These are phyloP conservation scores for Spialia ferax DNA, from an alignment of 2,888 invertebrate genomes.

Conservation along the genomic window DNA sequence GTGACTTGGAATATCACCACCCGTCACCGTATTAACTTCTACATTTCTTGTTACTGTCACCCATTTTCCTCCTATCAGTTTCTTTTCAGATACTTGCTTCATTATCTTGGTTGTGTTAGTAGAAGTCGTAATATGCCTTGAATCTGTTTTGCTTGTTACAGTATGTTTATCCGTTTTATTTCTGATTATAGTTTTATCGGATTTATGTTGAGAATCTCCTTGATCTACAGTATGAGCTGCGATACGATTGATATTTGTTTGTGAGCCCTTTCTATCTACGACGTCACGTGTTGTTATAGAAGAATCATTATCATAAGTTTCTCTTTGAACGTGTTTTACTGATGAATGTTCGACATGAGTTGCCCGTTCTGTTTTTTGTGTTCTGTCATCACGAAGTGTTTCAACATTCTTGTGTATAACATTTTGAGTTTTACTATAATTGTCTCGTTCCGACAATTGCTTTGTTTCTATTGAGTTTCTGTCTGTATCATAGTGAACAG, in stretches of 20 bases:
- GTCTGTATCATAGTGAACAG: conserved; percentile 45
- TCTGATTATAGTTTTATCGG: conserved; percentile 59
- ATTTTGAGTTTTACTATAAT: conserved; percentile 13
- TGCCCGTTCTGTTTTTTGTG: conserved; percentile 55
- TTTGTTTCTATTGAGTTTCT: conserved; percentile 71
- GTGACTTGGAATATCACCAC: conserved; percentile 54
- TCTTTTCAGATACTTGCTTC: conserved; percentile 86
- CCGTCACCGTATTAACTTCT: conserved; percentile 87
- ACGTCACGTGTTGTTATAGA: conserved; percentile 54
- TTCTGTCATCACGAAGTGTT: conserved; percentile 52
- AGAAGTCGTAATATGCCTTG: conserved; percentile 62
- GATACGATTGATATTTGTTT: conserved; percentile 81
- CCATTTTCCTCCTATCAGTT: conserved; percentile 80
- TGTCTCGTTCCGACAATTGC: conserved; percentile 39
- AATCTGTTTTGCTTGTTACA: conserved; percentile 61
- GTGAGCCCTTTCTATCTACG: conserved; percentile 51
- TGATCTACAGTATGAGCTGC: conserved; percentile 62
- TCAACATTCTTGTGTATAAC: conserved; percentile 50
- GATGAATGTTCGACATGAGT: conserved; percentile 45
- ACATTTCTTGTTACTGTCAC: conserved; percentile 87
- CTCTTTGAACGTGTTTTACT: conserved; percentile 57
- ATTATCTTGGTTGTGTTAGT: conserved; percentile 84
- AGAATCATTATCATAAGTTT: conserved; percentile 56
- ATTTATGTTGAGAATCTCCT: conserved; percentile 51
- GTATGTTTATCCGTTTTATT: conserved; percentile 59